Percentiles rank a stretch among this genome's conserved stretches.
Conservation (phyloP, 2,888 invertebrate genomes). For the Stegana nigrithorax region DNA sequence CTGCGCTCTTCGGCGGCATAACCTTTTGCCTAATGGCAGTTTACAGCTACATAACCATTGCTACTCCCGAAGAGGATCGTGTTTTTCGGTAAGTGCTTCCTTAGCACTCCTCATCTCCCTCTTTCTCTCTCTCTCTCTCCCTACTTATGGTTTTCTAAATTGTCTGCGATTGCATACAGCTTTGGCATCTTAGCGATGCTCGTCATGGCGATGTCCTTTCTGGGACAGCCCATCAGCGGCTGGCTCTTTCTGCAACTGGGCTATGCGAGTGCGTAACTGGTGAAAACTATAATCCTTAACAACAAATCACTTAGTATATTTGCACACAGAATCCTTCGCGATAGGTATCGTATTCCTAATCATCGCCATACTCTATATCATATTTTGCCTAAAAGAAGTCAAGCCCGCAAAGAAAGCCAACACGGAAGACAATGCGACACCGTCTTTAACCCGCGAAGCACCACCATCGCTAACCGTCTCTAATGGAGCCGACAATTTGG, state of each 20-base stretch:
- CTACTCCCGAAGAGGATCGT: conserved; percentile 66
- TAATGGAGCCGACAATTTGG: conserved; percentile 53
- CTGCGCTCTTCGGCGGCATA: conserved; percentile 64
- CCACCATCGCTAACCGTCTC: conserved; percentile 22
- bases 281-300: too few species aligned
- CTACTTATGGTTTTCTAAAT: too few species aligned
- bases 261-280: conserved; percentile 62
- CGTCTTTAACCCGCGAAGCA: conserved; percentile 36
- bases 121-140: too few species aligned
- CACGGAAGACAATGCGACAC: conserved; percentile 19
- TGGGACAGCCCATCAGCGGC: conserved; percentile 64
- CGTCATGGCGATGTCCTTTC: conserved; percentile 60
- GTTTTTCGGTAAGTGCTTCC: conserved; percentile 53
- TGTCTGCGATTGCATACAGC: too few species aligned
- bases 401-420: conserved; percentile 30
- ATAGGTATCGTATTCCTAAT: conserved; percentile 60
- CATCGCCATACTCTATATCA: conserved; percentile 63
- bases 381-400: conserved; percentile 64
- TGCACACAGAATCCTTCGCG: conserved; percentile 60
- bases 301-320: too few species aligned
- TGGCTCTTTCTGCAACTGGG: conserved; percentile 59
- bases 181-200: conserved; percentile 68
- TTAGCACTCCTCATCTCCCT: too few species aligned
- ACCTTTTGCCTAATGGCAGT: conserved; percentile 67
- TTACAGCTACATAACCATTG: conserved; percentile 67